Conservation (phyloP, 2,113 vertebrate species). For the Lasiurus cinereus region DNA sequence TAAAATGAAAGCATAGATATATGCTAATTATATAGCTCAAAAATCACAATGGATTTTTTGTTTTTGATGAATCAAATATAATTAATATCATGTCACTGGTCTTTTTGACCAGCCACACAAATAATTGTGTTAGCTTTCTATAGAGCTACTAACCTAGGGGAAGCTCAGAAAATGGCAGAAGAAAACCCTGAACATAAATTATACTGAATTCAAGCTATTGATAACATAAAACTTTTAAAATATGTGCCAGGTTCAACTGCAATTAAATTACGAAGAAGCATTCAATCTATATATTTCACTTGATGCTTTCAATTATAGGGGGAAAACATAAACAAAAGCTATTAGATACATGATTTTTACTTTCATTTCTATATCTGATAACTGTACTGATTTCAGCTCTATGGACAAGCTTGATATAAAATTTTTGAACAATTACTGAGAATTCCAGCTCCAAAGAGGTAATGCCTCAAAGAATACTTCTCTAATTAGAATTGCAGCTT, state of each 20-base stretch:
- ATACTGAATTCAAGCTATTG: background rate
- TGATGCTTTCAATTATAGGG: background rate
- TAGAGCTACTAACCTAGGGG: background rate
- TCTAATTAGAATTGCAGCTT: background rate
- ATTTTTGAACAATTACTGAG: background rate
- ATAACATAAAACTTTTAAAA: background rate
- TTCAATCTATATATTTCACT: background rate
- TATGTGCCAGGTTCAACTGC: background rate
- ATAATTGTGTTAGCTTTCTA: constrained; percentile 15
- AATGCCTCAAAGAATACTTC: background rate
- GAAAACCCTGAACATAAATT: background rate
- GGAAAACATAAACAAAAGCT: background rate
- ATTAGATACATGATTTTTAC: background rate
- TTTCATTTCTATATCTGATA: background rate
- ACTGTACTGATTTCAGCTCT: background rate
- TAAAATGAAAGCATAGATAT: background rate
- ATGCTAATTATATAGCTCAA: background rate
- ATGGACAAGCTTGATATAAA: background rate
- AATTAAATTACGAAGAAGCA: constrained; percentile 24
- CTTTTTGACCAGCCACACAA: background rate
- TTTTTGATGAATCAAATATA: background rate
- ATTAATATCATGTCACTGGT: background rate
- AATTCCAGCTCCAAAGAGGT: background rate
- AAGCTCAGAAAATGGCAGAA: background rate
- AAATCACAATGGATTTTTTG: background rate